These are phyloP conservation scores for Periophthalmodon schlosseri DNA, from an alignment of 2,113 vertebrate genomes.

Conservation along the genomic window DNA sequence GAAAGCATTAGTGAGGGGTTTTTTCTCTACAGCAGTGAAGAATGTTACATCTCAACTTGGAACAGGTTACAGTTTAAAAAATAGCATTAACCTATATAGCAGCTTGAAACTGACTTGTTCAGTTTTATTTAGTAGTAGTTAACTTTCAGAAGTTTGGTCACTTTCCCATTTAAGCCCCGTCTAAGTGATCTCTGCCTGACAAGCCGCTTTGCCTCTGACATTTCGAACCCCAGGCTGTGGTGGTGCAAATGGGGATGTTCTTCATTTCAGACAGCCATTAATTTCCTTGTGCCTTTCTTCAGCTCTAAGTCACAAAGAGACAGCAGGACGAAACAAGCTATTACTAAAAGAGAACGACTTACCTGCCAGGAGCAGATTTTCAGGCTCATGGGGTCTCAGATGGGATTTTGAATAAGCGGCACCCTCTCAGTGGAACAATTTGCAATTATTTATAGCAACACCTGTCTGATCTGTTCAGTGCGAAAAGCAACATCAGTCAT, in stretches of 20 bases:
- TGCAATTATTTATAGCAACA: constrained; percentile 33
- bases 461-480: constrained; percentile 34
- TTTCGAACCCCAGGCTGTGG: constrained; percentile 38
- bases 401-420: background rate
- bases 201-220: constrained; percentile 47
- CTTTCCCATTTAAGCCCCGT: constrained; percentile 34
- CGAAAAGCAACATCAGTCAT: constrained; percentile 42
- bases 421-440: constrained; percentile 18
- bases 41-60: constrained; percentile 28
- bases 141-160: constrained; percentile 14
- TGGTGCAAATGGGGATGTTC: constrained; percentile 32
- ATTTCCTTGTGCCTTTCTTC: constrained; percentile 58
- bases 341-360: constrained; percentile 7
- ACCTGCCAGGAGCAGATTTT: constrained; percentile 20
- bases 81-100: constrained; percentile 6
- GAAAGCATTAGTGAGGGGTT: background rate
- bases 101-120: constrained; percentile 1
- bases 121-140: background rate
- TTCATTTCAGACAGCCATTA: constrained; percentile 30
- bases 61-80: constrained; percentile 16
- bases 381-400: constrained; percentile 26
- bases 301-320: constrained; percentile 11
- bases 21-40: constrained; percentile 12
- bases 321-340: constrained; percentile 6
- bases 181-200: constrained; percentile 38